A percentile compares a stretch with the other conserved stretches of the same genome.
Conservation (phyloP, 2,888 invertebrate species). For the Melieria crassipennis region DNA sequence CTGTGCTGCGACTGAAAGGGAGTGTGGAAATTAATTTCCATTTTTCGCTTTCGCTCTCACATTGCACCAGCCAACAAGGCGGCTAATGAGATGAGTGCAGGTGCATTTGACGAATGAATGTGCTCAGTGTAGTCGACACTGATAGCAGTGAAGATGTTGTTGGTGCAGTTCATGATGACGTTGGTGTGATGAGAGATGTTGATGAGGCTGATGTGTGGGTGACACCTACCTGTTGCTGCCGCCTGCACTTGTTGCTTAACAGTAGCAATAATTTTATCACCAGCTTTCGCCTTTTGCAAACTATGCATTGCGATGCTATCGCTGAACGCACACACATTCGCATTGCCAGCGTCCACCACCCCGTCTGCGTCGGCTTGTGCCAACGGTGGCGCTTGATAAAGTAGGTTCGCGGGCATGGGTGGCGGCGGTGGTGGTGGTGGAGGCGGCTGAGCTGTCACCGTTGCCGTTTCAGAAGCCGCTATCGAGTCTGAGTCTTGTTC, state of each 20-base stretch:
- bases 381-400: slow-evolving; percentile 48
- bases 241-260: slow-evolving; percentile 63
- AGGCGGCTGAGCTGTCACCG: slow-evolving; percentile 50
- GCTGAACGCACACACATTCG: slow-evolving; percentile 40
- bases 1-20: too few species aligned
- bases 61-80: too few species aligned
- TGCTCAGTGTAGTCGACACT: too few species aligned
- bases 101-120: too few species aligned
- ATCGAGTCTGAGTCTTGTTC: slow-evolving; percentile 35
- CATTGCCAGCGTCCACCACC: slow-evolving; percentile 6
- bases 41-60: too few species aligned
- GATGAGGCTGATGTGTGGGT: slow-evolving; percentile 16
- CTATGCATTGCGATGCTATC: slow-evolving; percentile 54
- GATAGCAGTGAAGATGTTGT: too few species aligned
- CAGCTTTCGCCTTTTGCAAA: slow-evolving; percentile 47
- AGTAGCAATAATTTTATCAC: slow-evolving; percentile 60
- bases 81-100: too few species aligned
- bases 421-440: slow-evolving; percentile 63
- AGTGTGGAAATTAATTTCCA: too few species aligned
- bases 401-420: slow-evolving; percentile 57
- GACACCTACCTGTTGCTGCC: slow-evolving; percentile 65
- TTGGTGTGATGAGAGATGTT: too few species aligned
- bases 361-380: slow-evolving; percentile 1
- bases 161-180: too few species aligned
- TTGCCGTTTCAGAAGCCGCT: slow-evolving; percentile 55